Conservation (phyloP, 2,113 vertebrate species). For the Marmota monax region DNA sequence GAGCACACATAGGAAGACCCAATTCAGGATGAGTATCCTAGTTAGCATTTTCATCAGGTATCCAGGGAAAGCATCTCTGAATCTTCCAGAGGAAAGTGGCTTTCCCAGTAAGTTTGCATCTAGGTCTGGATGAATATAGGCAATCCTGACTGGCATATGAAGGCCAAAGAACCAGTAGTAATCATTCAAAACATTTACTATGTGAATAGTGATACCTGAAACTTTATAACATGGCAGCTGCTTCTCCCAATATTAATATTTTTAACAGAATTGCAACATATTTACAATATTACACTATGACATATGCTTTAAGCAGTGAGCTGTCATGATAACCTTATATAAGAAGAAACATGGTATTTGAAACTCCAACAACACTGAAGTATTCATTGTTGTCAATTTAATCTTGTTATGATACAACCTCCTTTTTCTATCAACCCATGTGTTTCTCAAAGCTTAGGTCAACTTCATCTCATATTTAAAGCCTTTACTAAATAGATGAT, state of each 20-base stretch:
- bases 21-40: background rate
- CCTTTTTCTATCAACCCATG: background rate
- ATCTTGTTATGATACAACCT: background rate
- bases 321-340: background rate
- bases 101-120: background rate
- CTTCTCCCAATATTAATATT: background rate
- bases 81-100: background rate
- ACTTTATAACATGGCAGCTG: background rate
- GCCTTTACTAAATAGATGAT: background rate
- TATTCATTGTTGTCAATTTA: background rate
- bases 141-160: background rate
- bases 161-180: background rate
- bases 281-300: background rate
- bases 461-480: slow-evolving; percentile 20
- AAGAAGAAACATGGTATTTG: background rate
- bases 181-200: background rate
- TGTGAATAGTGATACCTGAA: background rate
- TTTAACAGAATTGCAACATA: background rate
- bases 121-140: background rate
- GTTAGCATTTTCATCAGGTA: background rate
- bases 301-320: background rate
- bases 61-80: background rate
- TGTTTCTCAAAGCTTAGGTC: background rate
- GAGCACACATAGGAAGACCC: background rate
- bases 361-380: background rate